Base-by-base conservation (phyloP, 2,888 invertebrate species). In the Netelia virgata region DNA sequence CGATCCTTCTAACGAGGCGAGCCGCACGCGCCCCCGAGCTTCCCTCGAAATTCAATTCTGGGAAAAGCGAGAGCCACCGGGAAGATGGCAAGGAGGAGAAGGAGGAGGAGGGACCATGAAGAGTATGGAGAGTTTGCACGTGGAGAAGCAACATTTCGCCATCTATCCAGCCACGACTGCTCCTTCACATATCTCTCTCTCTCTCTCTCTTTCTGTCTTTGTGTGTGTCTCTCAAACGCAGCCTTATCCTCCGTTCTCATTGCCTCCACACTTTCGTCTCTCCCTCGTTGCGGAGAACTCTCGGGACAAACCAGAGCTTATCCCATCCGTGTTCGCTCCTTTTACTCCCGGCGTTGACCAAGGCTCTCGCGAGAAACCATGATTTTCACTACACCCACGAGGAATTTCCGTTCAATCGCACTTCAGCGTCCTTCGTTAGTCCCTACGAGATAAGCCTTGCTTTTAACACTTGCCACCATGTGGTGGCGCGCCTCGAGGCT, bases 1-100 rank as follows among this genome's bases (percentile, higher is more conserved):
- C 78, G 79, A 69, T 83, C 72, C 79, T 74, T 83, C 79, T 86
- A 86, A 86, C 86, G 85, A 86, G 83, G 80, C 76, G 83, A 86
- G 81, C 85, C 85, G 85, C 86, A 86, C 85, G 86, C 86, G 86
- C 85, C 85, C 79, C 69, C 74, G 76, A 86, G 80, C 83, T 81
- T 78, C 83, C 69, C 81, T 82, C 78, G 82, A 85, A 81, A 85
- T 85, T 86, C 83, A 86, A 85, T 86, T 83, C 86, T 85, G 70
- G 18, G 83, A 83, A 85, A 84, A 81, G 78, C 47, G 50, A 76
- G 79, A 57, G 61, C 59, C 64, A 66, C 43, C n/a, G 63, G 36
- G 23, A 50, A 9, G 63, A n/a, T 63, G 41, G 74, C 50, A 68
- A 61, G 28, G 53, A 72, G 55, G 72, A 59, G 59, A 28, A 66